Base-by-base conservation (phyloP, 2,113 vertebrate species). In the Speoplatyrhinus poulsoni region DNA sequence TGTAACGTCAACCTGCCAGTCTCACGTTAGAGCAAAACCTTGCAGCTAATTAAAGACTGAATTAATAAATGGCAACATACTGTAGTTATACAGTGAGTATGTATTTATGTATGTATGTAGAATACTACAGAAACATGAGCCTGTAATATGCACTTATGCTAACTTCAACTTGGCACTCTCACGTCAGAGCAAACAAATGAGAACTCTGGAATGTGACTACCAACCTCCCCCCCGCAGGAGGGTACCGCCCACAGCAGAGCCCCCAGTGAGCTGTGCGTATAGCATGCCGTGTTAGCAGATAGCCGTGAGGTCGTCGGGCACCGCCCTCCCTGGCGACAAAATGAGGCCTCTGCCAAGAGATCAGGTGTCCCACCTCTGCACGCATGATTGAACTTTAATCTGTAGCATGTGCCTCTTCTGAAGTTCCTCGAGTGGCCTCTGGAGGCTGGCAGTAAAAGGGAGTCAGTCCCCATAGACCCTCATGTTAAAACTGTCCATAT, bases 371-470 rank as follows among this genome's bases (percentile, higher is more conserved):
- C 77, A 9, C 72, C 58, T 62, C 79, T 81, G 66, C 81, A 89
- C 75, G 83, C 72, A 70, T 82, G 84, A 89, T 88, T 89, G 85
- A 91, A 90, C 84, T 85, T 90, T 85, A 90, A 91, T 90, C 80
- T 84, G 82, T 90, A 80, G 78, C 88, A 91, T 90, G 82, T 91
- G 86, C 19, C 32, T 75, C 71, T 46, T 64, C 46, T 63, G 58
- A 41, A 0, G 46, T 15, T 12, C 73, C 32, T 64, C 69, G 1
- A 48, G 63, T 78, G 54, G 78, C 78, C 71, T 75, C 75, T 59
- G 74, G 52, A 12, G 63, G 13, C 5, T 58, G 70, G 56, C 65
- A 17, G 41, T 46, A 60, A 72, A 54, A 46, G 26, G 26, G 26
- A 26, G 26, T 26, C 26, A 26, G 2, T 26, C 26, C 2, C 19